Base-by-base conservation (phyloP, 1,140 invertebrate species). In the Formica selysi region DNA sequence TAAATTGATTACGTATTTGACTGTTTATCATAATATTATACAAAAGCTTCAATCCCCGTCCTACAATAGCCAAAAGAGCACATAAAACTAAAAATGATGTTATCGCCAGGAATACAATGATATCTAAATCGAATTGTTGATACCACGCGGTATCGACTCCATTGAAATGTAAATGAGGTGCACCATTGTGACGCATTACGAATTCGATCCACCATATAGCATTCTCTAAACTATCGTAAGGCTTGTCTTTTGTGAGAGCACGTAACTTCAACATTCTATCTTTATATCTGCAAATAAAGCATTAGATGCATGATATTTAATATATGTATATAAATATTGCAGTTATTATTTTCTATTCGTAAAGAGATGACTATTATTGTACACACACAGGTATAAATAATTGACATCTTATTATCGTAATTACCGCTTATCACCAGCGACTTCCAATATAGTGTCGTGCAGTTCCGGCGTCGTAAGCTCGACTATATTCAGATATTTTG, bases 141-240 rank as follows among this genome's bases (percentile, higher is more conserved):
- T 95, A 96, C 88, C 94, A 94, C 10, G 94, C 92, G 57, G 95
- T 85, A 48, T 94, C 91, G 6, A 90, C 64, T 4, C 87, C 91
- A 6, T 92, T 89, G 68, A 92, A 92, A 80, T 90, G 90, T 26
- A 95, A 87, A 90, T 95, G 93, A 54, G 91, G 87, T 4, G 93
- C 92, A 16, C 94, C 94, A 87, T 94, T 94, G 81, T 95, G 91
- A 26, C 95, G 89, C 51, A 96, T 89, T 19, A 95, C 94, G 87
- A 95, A 95, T 86, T 96, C 95, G 0, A 95, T 95, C 95, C 95
- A 96, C 94, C 95, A 96, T 78, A 95, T 92, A 6, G 94, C 94
- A 76, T 93, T 93, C 76, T 96, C 93, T n/a, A 95, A 76, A 11
- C 48, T 76, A 29, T 85, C 59, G 11, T 80, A 78, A 26, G 93